A percentile compares a stretch with the other conserved stretches of the same genome.
phyloP scores from a whole-genome alignment of 2,113 vertebrate species.

The Rhinopithecus roxellana region DNA sequence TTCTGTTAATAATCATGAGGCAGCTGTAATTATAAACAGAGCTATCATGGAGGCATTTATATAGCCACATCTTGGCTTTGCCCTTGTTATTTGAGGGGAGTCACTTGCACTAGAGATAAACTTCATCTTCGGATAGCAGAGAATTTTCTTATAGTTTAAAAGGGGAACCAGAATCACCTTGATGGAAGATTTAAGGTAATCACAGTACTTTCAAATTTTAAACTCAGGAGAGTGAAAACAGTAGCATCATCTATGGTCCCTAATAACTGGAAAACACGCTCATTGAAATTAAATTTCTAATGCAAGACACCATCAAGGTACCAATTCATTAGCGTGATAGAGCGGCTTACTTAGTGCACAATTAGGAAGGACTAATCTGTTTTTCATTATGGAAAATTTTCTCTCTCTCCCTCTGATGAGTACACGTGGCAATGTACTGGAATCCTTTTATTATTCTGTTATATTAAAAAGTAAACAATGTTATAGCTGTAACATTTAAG shows the following conservation, averaged over 20 bases:
- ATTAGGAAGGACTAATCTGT: not conserved
- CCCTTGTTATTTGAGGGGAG: not conserved
- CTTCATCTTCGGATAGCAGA: not conserved
- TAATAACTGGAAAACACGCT: not conserved
- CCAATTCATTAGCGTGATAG: slow-evolving; percentile 6
- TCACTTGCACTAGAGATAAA: not conserved
- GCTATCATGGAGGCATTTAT: not conserved
- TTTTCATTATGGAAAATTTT: not conserved
- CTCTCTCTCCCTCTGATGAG: not conserved
- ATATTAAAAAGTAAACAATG: slow-evolving; percentile 32
- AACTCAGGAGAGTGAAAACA: not conserved
- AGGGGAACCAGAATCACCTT: not conserved
- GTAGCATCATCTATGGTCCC: not conserved
- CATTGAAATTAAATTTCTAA: slow-evolving; percentile 19
- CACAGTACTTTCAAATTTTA: not conserved
- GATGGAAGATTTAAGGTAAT: not conserved
- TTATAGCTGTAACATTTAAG: not conserved
- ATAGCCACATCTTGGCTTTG: not conserved
- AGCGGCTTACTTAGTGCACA: not conserved
- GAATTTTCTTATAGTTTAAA: not conserved
- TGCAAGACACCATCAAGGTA: not conserved
- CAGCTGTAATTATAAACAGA: not conserved
- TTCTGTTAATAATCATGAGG: not conserved
- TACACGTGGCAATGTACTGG: not conserved
- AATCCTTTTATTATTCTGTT: slow-evolving; percentile 23